Conservation (phyloP, 2,797 vertebrate species). For the Rhinichthys osculus region DNA sequence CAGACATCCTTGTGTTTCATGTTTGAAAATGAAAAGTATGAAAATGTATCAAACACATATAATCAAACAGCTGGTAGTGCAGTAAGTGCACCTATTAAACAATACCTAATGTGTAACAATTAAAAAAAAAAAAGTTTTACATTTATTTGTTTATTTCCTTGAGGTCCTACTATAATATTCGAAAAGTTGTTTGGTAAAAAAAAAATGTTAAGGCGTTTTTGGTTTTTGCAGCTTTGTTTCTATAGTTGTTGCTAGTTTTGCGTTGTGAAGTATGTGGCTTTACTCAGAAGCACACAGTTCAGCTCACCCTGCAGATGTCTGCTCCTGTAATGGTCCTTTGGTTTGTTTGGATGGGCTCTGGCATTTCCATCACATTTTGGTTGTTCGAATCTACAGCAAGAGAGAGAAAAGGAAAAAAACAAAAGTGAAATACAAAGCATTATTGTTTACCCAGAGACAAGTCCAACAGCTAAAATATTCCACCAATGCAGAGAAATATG, state of each 20-base stretch:
- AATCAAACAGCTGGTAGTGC: neutral
- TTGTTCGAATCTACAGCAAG: constrained; percentile 87
- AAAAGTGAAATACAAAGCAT: constrained; percentile 35
- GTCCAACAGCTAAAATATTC: constrained; percentile 2
- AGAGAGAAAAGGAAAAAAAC: neutral
- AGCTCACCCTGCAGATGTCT: constrained; percentile 92
- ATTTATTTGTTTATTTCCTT: neutral
- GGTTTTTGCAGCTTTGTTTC: neutral
- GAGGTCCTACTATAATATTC: neutral
- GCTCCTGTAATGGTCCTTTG: constrained; percentile 89
- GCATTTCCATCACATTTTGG: constrained; percentile 93
- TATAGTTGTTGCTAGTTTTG: neutral
- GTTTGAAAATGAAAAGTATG: neutral
- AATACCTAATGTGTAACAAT: too few species aligned
- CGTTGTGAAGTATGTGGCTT: neutral
- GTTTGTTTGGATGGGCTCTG: constrained; percentile 89
- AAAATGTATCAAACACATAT: neutral
- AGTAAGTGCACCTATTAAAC: neutral
- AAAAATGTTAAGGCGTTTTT: neutral
- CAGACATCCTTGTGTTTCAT: neutral
- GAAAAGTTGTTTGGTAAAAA: neutral
- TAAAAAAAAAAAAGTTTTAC: neutral
- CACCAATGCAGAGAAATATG: neutral
- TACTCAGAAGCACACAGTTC: constrained; percentile 1
- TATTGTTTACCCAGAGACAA: neutral